A percentile compares a stretch with the other conserved stretches of the same genome.
Evolutionary conservation across 2,888 invertebrate species (phyloP).

Genomic region (Gnatocerus cornutus): DNA sequence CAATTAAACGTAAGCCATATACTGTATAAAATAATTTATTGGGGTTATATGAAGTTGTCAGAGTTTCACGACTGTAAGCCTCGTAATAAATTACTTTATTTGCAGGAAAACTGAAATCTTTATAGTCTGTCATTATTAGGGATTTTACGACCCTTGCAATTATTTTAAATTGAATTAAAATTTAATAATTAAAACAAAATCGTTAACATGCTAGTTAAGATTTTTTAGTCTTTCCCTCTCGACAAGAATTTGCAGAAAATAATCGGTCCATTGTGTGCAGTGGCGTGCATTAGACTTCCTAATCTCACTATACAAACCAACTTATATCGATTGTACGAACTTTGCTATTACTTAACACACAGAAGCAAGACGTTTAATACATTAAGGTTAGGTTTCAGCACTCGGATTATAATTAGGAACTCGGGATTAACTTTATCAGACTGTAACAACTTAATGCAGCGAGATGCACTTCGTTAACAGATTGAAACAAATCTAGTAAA

Average conservation of each 20-base stretch:
- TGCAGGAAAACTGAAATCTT: not conserved
- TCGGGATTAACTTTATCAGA: constrained; percentile 58
- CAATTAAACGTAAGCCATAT: not conserved
- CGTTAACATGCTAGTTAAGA: too few species aligned
- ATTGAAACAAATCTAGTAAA: constrained; percentile 48
- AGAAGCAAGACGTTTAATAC: constrained; percentile 45
- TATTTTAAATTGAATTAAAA: not conserved
- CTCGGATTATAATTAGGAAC: constrained; percentile 60
- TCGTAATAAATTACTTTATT: not conserved
- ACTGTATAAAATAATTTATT: constrained; percentile 2
- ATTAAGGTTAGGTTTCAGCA: constrained; percentile 61
- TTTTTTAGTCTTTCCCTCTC: not conserved
- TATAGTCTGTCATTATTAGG: not conserved
- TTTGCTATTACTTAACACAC: constrained; percentile 38
- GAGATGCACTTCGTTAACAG: constrained; percentile 46
- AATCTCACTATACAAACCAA: constrained; percentile 29
- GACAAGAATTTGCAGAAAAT: not conserved
- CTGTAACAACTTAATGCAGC: constrained; percentile 51
- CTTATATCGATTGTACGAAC: constrained; percentile 36
- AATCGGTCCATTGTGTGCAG: constrained; percentile 7
- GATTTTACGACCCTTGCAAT: not conserved
- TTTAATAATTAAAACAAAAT: not conserved
- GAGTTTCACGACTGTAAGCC: constrained; percentile 1
- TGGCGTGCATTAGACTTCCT: constrained; percentile 9
- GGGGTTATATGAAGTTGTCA: constrained; percentile 1